phyloP scores from a whole-genome alignment of 2,113 vertebrate genomes.

The Eonycteris spelaea region DNA sequence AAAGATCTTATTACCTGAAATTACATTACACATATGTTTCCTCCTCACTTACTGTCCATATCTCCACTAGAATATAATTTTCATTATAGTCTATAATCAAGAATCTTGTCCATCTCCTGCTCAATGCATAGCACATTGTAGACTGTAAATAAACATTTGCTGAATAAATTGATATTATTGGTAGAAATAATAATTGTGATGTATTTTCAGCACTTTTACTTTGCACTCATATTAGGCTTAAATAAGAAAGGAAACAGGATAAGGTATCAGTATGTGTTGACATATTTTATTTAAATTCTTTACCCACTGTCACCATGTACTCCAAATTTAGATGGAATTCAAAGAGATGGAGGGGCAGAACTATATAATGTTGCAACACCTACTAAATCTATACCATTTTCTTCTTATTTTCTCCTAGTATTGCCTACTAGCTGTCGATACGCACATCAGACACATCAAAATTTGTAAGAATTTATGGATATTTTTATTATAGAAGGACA shows the following conservation, averaged over 20 bases:
- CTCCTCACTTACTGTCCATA: not conserved
- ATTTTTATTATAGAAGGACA: not conserved
- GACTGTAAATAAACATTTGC: slow-evolving; percentile 5
- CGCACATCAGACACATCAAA: not conserved
- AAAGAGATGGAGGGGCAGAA: not conserved
- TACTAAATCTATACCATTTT: not conserved
- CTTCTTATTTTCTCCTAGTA: not conserved
- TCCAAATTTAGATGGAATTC: not conserved
- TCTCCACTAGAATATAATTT: slow-evolving; percentile 29
- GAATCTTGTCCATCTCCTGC: not conserved
- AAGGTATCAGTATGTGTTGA: not conserved
- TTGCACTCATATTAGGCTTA: not conserved
- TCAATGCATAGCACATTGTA: not conserved
- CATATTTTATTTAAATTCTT: not conserved
- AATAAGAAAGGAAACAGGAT: not conserved
- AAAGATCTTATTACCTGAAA: not conserved
- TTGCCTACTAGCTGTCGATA: not conserved
- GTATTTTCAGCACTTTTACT: not conserved
- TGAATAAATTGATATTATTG: not conserved
- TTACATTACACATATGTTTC: not conserved
- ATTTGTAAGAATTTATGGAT: not conserved
- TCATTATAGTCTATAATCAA: not conserved
- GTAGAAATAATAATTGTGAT: not conserved
- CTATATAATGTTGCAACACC: not conserved
- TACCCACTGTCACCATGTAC: not conserved